Base-by-base conservation (phyloP, 1,140 invertebrate species). In the Drosophila sp. region DNA sequence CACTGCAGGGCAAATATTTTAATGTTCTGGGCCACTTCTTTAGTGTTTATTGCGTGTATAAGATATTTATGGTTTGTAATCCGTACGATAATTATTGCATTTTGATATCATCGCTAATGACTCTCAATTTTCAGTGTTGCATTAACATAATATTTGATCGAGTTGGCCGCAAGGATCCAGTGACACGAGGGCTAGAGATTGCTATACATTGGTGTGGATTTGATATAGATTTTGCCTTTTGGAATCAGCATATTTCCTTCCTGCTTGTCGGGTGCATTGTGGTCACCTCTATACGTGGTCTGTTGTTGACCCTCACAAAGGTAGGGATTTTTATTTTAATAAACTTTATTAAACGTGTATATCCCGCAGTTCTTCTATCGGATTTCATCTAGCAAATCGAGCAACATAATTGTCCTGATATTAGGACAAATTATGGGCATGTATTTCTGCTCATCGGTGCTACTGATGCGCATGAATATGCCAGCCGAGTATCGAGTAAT, bases 401-500 rank as follows among this genome's bases (percentile, higher is more conserved):
- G 98, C 21, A 99, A 99, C 92, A 96, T 99, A 38, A 99, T 99
- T 78, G 99, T 99, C 4, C 92, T 99, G 21, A 96, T 98, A 72
- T 93, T 99, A 13, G 98, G 98, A 13, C 98, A 99, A 93, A 97
- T 99, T 75, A 99, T 99, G 99, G 99, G 99, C 11, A 99, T 99
- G 99, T 99, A 99, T 92, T 99, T 99, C 93, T 97, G 99, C 25
- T 99, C 98, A 1, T 99, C 97, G 14, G 98, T 99, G 0, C 93
- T 99, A 11, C 92, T 99, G 29, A 98, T 99, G 95, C 93, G 99
- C 48, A 99, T 99, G 99, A 99, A 99, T 92, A 99, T 99, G 98
- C 99, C 99, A 6, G 94, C 96, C 0, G 98, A 99, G 92, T 99
- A 99, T 92, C 94, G 98, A 21, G 96, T 96, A 40, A 99, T 99